Evolutionary conservation across 2,113 vertebrate species (phyloP).

Genomic region (Psilopsiagon aurifrons): DNA sequence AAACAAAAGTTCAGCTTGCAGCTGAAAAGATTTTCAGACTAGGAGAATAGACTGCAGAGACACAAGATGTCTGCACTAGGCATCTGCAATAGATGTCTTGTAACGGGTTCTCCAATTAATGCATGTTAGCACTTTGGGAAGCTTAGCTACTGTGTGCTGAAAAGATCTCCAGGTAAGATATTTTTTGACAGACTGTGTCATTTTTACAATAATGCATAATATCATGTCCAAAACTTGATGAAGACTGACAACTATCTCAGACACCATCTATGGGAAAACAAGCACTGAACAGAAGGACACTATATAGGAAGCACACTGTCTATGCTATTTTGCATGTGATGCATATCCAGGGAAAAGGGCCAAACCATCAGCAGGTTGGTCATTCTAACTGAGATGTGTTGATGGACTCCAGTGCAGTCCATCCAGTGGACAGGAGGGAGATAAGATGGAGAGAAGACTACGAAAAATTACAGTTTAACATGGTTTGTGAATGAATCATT

Average conservation of each 20-base stretch:
- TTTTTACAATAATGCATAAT: background rate
- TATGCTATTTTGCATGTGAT: background rate
- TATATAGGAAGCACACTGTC: background rate
- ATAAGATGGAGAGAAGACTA: conserved; percentile 12
- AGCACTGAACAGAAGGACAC: background rate
- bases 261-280: background rate
- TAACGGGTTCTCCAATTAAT: background rate
- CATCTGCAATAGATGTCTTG: background rate
- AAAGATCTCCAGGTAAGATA: background rate
- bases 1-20: background rate
- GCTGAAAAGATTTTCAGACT: background rate
- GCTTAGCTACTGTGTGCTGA: background rate
- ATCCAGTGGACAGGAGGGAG: background rate
- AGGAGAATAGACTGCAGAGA: background rate
- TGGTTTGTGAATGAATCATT: background rate
- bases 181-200: background rate
- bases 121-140: background rate
- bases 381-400: conserved; percentile 54
- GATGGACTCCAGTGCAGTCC: conserved; percentile 52
- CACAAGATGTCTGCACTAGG: background rate
- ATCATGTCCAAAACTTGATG: background rate
- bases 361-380: conserved; percentile 54
- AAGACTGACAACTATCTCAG: background rate
- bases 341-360: background rate
- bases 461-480: background rate